Percentiles rank a stretch among this genome's conserved stretches.
Conservation (phyloP, 2,888 invertebrate genomes). For the Drosophila falleni region DNA sequence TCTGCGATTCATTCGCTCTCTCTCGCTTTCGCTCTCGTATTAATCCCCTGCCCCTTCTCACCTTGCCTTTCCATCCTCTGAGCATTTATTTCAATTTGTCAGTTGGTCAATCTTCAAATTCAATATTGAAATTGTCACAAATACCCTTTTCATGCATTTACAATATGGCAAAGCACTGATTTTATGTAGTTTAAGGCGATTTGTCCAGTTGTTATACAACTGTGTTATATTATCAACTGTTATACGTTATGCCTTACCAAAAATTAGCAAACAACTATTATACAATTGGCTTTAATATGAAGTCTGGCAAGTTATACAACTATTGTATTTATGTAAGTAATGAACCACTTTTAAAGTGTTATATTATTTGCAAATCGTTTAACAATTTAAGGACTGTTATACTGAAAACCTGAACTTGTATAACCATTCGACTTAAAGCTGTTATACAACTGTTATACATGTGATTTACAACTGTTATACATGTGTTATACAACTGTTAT, state of each 20-base stretch:
- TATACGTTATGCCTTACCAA: slow-evolving; percentile 5
- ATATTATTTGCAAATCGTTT: neutral
- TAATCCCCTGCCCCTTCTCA: neutral
- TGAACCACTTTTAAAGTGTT: too few relatives aligned
- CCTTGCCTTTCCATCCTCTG: slow-evolving; percentile 23
- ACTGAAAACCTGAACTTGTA: too few relatives aligned
- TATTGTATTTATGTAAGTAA: too few relatives aligned
- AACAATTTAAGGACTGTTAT: too few relatives aligned
- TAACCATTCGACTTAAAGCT: too few relatives aligned
- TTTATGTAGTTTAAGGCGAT: neutral
- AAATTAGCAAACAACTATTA: too few relatives aligned
- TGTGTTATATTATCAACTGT: slow-evolving; percentile 9
- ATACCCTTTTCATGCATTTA: neutral
- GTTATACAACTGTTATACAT: slow-evolving; percentile 6
- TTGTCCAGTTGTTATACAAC: slow-evolving; percentile 23
- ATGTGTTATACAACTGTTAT: slow-evolving; percentile 13
- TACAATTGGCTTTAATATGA: neutral
- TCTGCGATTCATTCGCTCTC: slow-evolving; percentile 1
- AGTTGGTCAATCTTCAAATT: slow-evolving; percentile 1
- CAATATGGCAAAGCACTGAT: slow-evolving; percentile 6
- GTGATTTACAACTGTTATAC: slow-evolving; percentile 14
- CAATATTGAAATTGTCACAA: slow-evolving; percentile 17
- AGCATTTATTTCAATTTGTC: slow-evolving; percentile 27
- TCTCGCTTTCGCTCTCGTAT: neutral
- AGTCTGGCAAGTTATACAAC: neutral